These are phyloP conservation scores for Liolophura sinensis DNA, from an alignment of 1,140 invertebrate genomes.

Conservation along the genomic window DNA sequence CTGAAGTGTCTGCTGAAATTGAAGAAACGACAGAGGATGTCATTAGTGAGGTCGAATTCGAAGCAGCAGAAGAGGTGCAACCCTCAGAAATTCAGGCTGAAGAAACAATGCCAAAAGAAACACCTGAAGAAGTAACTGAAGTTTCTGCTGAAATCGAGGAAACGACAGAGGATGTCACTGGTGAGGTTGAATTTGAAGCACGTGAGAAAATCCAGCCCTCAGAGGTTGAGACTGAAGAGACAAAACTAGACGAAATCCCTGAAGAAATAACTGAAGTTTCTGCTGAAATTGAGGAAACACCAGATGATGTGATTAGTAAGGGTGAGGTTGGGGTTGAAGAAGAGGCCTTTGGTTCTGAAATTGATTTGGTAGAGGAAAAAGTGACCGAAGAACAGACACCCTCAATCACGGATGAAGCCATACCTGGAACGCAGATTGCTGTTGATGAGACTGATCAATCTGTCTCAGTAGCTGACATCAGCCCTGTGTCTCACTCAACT, in stretches of 20 bases:
- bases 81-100: slow-evolving; percentile 1
- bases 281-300: slow-evolving; percentile 2
- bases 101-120: background rate
- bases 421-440: too few relatives aligned
- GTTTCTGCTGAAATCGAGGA: too few relatives aligned
- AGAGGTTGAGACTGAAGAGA: slow-evolving; percentile 9
- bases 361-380: too few relatives aligned
- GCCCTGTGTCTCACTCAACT: too few relatives aligned
- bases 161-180: too few relatives aligned
- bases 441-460: too few relatives aligned
- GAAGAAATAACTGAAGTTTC: slow-evolving; percentile 3
- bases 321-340: too few relatives aligned
- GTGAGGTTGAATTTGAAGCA: background rate
- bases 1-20: background rate
- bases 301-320: background rate
- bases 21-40: background rate
- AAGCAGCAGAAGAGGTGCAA: background rate
- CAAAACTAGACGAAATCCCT: background rate
- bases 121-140: background rate
- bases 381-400: too few relatives aligned
- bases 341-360: too few relatives aligned
- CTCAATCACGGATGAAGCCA: too few relatives aligned
- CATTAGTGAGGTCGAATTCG: too few relatives aligned
- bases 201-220: background rate
- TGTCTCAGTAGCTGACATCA: too few relatives aligned